Evolutionary conservation across 2,888 invertebrate species (phyloP).

Genomic region (Trachelus troglodyta): DNA sequence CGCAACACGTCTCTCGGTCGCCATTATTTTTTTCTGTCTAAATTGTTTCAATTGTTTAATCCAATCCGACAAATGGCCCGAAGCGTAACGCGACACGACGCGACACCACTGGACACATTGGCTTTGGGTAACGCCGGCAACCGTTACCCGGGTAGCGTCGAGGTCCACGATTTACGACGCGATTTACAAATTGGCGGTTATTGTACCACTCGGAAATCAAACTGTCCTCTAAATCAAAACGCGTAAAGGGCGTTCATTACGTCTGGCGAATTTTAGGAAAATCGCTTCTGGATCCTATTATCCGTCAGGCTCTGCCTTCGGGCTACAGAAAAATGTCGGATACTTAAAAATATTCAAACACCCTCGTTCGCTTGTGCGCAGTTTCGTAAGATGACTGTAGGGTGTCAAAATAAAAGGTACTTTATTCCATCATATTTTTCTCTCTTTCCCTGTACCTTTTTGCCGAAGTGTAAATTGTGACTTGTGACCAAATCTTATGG

Average conservation of each 20-base stretch:
- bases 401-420: neutral
- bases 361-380: neutral
- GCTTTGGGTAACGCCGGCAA: neutral
- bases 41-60: slow-evolving; percentile 50
- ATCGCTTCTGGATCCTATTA: neutral
- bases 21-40: slow-evolving; percentile 6
- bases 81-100: slow-evolving; percentile 6
- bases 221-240: slow-evolving; percentile 64
- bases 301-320: neutral
- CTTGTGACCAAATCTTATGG: neutral
- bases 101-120: neutral
- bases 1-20: neutral
- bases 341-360: neutral
- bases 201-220: slow-evolving; percentile 62
- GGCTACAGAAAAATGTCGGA: neutral
- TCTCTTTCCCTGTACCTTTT: neutral
- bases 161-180: slow-evolving; percentile 57
- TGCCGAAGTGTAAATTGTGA: neutral
- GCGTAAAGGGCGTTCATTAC: slow-evolving; percentile 61
- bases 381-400: neutral
- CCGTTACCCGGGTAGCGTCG: neutral
- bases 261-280: slow-evolving; percentile 52
- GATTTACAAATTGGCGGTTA: slow-evolving; percentile 67
- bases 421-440: neutral
- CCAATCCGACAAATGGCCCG: slow-evolving; percentile 48